Percentiles rank a stretch among this genome's conserved stretches.
phyloP scores from a whole-genome alignment of 2,888 invertebrate genomes.

The Diarsia brunnea region DNA sequence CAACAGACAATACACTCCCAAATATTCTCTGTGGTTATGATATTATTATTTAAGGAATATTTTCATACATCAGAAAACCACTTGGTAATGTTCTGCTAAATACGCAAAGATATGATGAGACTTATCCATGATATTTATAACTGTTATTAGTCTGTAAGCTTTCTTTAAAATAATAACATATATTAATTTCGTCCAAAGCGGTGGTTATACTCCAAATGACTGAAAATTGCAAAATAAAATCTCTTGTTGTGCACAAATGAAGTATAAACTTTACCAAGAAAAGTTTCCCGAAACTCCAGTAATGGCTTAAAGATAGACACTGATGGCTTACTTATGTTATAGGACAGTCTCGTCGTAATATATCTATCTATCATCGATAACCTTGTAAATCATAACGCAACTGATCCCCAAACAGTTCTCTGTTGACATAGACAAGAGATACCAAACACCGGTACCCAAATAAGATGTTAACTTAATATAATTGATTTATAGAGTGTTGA shows the following conservation, averaged over 20 bases:
- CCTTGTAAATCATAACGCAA: constrained; percentile 28
- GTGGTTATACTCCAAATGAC: not conserved
- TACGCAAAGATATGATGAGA: not conserved
- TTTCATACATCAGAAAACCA: not conserved
- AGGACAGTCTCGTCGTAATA: not conserved
- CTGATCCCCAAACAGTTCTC: constrained; percentile 34
- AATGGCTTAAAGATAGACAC: not conserved
- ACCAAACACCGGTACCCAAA: constrained; percentile 70
- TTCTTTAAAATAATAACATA: too few species aligned
- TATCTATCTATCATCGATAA: constrained; percentile 8
- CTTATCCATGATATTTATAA: too few species aligned
- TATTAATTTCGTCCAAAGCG: not conserved
- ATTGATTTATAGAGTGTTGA: constrained; percentile 90
- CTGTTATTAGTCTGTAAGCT: too few species aligned
- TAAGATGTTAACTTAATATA: constrained; percentile 83
- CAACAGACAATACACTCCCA: not conserved
- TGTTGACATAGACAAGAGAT: constrained; percentile 54
- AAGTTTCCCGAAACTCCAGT: too few species aligned
- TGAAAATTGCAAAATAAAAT: not conserved
- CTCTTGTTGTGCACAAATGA: not conserved
- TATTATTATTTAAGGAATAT: not conserved
- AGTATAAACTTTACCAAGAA: not conserved
- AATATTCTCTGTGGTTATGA: too few species aligned
- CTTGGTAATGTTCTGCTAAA: not conserved
- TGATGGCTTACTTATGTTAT: not conserved